Percentiles rank a stretch among this genome's conserved stretches.
phyloP scores from a whole-genome alignment of 2,888 invertebrate species.

The Lepidocyrtoides sp. region DNA sequence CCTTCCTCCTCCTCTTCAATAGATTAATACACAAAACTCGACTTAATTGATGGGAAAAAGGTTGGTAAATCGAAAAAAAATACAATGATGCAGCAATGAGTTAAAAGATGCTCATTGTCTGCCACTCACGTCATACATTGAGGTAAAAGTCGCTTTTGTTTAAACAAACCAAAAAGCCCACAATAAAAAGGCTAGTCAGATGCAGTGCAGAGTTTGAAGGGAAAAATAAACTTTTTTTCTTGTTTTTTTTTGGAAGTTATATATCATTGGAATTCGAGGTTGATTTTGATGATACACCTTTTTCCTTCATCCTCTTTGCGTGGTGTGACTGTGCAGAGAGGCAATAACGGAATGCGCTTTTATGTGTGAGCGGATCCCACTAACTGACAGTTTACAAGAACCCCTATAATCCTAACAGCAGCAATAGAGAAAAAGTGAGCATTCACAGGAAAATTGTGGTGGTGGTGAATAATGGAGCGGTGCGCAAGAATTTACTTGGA shows the following conservation, averaged over 20 bases:
- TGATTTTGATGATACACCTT: slow-evolving; percentile 42
- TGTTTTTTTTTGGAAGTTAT: slow-evolving; percentile 50
- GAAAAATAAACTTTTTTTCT: too few species aligned
- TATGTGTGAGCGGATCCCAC: slow-evolving; percentile 51
- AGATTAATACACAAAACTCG: slow-evolving; percentile 54
- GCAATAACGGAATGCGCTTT: slow-evolving; percentile 56
- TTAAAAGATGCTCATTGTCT: neutral
- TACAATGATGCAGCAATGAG: slow-evolving; percentile 25
- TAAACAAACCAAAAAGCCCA: slow-evolving; percentile 44
- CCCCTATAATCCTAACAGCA: slow-evolving; percentile 49
- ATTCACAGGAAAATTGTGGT: slow-evolving; percentile 33
- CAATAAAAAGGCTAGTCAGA: slow-evolving; percentile 54
- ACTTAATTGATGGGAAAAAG: slow-evolving; percentile 76
- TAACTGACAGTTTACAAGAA: slow-evolving; percentile 71
- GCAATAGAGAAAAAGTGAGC: slow-evolving; percentile 40
- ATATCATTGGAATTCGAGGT: slow-evolving; percentile 59
- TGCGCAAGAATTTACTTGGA: neutral
- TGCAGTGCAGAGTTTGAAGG: neutral
- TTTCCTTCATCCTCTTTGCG: neutral
- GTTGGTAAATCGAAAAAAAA: slow-evolving; percentile 26
- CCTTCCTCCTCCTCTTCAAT: slow-evolving; percentile 1
- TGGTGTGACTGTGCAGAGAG: slow-evolving; percentile 44
- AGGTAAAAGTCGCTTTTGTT: slow-evolving; percentile 15
- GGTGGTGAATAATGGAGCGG: slow-evolving; percentile 40
- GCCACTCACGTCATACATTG: neutral